Conservation (phyloP, 2,113 vertebrate species). For the Furnarius figulus region DNA sequence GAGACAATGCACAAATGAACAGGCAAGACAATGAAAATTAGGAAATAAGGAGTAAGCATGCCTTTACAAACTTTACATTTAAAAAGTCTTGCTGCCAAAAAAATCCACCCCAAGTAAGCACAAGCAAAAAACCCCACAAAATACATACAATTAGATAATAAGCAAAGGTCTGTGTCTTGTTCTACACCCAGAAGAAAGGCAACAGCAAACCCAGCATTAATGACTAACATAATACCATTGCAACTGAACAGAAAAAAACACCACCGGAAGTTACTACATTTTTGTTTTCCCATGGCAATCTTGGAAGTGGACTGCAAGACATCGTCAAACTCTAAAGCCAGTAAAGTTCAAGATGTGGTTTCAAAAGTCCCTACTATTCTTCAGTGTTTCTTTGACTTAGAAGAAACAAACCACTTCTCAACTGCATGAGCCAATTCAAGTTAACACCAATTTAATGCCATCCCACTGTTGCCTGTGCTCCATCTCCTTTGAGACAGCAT, state of each 20-base stretch:
- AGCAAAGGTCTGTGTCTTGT: not conserved
- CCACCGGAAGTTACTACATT: not conserved
- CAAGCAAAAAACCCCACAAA: not conserved
- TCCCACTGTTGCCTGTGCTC: fast-evolving
- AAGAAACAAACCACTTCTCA: not conserved
- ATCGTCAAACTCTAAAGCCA: not conserved
- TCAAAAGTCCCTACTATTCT: not conserved
- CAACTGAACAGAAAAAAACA: not conserved
- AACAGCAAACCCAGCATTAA: not conserved
- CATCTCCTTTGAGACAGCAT: not conserved
- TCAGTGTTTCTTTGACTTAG: not conserved
- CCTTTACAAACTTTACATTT: not conserved
- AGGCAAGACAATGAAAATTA: not conserved
- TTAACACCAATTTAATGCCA: not conserved
- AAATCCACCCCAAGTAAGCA: not conserved
- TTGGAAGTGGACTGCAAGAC: not conserved
- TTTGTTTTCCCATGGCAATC: not conserved
- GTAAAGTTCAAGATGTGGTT: not conserved
- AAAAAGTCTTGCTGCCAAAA: not conserved
- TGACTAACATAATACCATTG: not conserved
- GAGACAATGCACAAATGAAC: not conserved
- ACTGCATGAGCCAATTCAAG: not conserved
- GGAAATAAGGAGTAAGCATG: not conserved
- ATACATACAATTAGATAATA: not conserved
- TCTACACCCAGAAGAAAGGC: not conserved